A percentile compares a stretch with the other conserved stretches of the same genome.
These are phyloP conservation scores for Propithecus coquereli DNA, from an alignment of 2,113 vertebrate species.

Conservation along the genomic window DNA sequence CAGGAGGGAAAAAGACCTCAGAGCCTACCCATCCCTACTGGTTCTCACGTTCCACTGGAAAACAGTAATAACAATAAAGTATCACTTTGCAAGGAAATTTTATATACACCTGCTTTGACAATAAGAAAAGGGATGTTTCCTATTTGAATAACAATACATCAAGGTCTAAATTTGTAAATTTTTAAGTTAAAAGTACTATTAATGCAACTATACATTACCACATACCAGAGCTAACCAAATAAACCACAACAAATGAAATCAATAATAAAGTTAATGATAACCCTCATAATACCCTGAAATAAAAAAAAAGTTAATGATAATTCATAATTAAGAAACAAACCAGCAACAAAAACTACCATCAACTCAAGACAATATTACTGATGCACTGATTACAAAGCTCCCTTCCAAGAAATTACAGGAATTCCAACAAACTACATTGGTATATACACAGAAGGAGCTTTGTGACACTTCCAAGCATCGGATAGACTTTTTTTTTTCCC, in stretches of 20 bases:
- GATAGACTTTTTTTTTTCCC: no score
- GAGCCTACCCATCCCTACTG: not conserved
- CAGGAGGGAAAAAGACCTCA: not conserved
- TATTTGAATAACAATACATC: not conserved
- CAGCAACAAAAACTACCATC: not conserved
- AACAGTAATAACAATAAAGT: not conserved
- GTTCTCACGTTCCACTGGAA: not conserved
- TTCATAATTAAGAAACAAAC: slow-evolving; percentile 1
- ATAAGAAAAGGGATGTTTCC: not conserved
- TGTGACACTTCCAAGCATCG: not conserved
- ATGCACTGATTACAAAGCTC: not conserved
- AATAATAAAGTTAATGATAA: not conserved
- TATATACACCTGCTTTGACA: not conserved
- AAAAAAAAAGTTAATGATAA: not conserved
- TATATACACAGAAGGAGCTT: not conserved
- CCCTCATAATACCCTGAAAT: no score
- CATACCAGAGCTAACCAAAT: not conserved
- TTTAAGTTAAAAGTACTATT: not conserved
- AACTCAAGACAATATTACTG: not conserved
- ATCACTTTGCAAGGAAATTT: not conserved
- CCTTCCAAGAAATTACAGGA: not conserved
- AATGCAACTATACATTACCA: not conserved
- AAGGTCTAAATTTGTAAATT: not conserved
- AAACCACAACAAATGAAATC: not conserved
- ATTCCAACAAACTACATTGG: not conserved